Evolutionary conservation across 2,888 invertebrate genomes (phyloP).

Genomic region (Ormyrus pomaceus): DNA sequence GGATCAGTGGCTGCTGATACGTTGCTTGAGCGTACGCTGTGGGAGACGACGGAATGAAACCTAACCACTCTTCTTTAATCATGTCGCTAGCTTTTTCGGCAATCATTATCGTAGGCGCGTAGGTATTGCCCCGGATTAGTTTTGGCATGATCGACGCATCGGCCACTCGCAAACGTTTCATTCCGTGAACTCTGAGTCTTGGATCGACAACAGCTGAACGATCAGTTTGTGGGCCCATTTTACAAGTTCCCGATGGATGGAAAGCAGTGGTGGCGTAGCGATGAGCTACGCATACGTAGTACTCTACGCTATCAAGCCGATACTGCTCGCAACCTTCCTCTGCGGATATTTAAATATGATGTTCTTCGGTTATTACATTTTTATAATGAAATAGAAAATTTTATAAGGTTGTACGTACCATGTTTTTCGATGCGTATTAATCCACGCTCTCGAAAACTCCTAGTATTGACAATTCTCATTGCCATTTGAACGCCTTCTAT

Average conservation of each 20-base stretch:
- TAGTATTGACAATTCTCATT: neutral
- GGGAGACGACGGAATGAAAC: neutral
- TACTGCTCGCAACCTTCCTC: neutral
- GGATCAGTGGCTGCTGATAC: neutral
- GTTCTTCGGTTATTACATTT: neutral
- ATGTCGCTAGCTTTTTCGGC: slow-evolving; percentile 12
- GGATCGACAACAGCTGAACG: slow-evolving; percentile 4
- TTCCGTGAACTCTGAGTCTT: neutral
- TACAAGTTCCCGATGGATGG: slow-evolving; percentile 13
- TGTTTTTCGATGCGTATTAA: too few species aligned
- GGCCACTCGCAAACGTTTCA: neutral
- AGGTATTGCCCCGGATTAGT: slow-evolving; percentile 5
- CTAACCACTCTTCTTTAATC: slow-evolving; percentile 22
- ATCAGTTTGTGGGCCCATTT: slow-evolving; percentile 7
- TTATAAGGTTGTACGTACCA: too few species aligned
- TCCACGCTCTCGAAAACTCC: neutral
- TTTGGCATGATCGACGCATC: slow-evolving; percentile 15
- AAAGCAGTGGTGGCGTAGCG: neutral
- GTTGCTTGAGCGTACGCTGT: too few species aligned
- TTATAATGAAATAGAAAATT: too few species aligned
- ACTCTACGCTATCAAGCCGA: neutral
- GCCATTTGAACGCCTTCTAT: slow-evolving; percentile 18
- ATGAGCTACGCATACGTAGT: neutral
- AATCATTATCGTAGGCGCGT: slow-evolving; percentile 3
- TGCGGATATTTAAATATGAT: neutral